Evolutionary conservation across 1,140 invertebrate species (phyloP).

Genomic region (Laupala kohalensis): DNA sequence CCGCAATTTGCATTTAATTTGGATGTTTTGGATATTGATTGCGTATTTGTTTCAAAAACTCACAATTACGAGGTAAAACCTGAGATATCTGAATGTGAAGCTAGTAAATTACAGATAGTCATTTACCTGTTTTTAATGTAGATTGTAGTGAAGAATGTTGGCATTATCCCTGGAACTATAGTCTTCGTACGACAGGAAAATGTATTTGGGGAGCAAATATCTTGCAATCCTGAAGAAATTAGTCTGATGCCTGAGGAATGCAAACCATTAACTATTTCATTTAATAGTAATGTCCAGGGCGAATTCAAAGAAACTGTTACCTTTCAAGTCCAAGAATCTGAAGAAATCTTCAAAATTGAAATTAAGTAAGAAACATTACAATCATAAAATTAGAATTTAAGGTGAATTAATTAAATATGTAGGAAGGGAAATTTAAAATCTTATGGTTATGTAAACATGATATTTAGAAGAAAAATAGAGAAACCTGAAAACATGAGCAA

Average conservation of each 20-base stretch:
- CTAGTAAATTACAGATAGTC: background rate
- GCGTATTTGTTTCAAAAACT: background rate
- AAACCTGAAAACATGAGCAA: too few relatives aligned
- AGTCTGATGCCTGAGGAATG: constrained; percentile 18
- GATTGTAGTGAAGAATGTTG: constrained; percentile 15
- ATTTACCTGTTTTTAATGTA: background rate
- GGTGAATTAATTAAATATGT: too few relatives aligned
- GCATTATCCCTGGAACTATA: constrained; percentile 23
- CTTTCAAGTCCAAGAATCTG: constrained; percentile 23
- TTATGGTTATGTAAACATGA: too few relatives aligned
- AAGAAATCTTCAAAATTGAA: constrained; percentile 18
- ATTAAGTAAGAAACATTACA: constrained; percentile 16
- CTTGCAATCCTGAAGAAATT: constrained; percentile 17
- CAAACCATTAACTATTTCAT: constrained; percentile 20
- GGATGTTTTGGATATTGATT: background rate
- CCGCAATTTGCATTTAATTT: background rate
- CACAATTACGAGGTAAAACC: constrained; percentile 1
- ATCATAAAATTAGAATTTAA: too few relatives aligned
- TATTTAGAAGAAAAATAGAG: too few relatives aligned
- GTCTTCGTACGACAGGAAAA: constrained; percentile 15
- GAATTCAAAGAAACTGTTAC: constrained; percentile 23
- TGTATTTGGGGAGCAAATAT: constrained; percentile 21
- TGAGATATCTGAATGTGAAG: background rate
- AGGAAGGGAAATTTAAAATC: too few relatives aligned
- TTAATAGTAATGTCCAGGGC: constrained; percentile 21